Conservation (phyloP, 1,140 invertebrate genomes). For the Megalopta genalis region DNA sequence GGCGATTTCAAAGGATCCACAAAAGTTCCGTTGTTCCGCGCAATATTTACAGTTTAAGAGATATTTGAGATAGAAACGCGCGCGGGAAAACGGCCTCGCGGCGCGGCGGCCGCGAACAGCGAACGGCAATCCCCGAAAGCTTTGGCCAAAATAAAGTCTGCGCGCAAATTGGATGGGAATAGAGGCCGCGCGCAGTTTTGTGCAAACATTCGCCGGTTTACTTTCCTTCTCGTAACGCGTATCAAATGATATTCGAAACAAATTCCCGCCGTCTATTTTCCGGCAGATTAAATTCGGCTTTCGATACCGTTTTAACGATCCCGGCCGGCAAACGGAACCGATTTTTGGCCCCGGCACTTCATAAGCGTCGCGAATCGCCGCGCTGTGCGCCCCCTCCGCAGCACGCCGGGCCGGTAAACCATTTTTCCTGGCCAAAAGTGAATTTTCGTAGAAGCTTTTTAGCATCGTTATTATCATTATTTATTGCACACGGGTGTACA, state of each 20-base stretch:
- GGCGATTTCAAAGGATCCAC: no score
- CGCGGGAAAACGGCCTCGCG: no score
- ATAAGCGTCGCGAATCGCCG: neutral
- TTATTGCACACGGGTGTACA: no score
- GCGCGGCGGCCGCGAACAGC: slow-evolving; percentile 15
- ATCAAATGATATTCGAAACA: slow-evolving; percentile 43
- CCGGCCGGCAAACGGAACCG: slow-evolving; percentile 17
- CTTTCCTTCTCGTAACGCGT: slow-evolving; percentile 28
- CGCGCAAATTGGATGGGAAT: slow-evolving; percentile 37
- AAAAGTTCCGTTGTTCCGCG: neutral
- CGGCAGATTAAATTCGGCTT: slow-evolving; percentile 41
- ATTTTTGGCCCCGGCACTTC: slow-evolving; percentile 5
- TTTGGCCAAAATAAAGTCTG: slow-evolving; percentile 48
- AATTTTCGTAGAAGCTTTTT: no score
- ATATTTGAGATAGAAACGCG: slow-evolving; percentile 25
- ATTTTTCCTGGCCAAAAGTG: no score
- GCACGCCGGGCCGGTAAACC: no score
- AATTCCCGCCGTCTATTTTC: slow-evolving; percentile 43
- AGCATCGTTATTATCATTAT: no score
- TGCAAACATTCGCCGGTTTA: slow-evolving; percentile 33
- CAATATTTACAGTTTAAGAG: slow-evolving; percentile 15
- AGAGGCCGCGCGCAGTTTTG: slow-evolving; percentile 34
- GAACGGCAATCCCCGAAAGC: slow-evolving; percentile 31
- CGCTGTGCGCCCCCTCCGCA: no score
- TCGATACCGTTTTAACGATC: slow-evolving; percentile 42